A percentile compares a stretch with the other conserved stretches of the same genome.
Evolutionary conservation across 2,113 vertebrate species (phyloP).

Genomic region (Chlamydotis undulata): DNA sequence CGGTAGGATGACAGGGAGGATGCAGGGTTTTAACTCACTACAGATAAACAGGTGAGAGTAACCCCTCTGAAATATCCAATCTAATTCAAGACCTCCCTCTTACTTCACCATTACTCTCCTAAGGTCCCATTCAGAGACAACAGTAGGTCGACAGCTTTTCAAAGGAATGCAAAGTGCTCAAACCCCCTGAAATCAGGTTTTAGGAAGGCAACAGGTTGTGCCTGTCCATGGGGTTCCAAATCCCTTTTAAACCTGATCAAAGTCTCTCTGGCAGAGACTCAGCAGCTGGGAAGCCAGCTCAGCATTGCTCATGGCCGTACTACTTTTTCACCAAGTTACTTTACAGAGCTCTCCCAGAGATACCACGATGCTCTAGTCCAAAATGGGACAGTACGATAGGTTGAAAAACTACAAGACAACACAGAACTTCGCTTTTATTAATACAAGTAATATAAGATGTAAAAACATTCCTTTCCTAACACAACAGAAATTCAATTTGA

Average conservation of each 20-base stretch:
- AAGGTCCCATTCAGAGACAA: background rate
- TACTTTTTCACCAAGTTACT: background rate
- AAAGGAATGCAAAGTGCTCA: background rate
- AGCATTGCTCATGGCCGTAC: background rate
- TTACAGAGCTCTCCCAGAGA: background rate
- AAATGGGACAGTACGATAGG: background rate
- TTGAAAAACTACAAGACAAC: background rate
- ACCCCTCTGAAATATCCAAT: background rate
- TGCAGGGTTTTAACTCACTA: background rate
- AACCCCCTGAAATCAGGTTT: background rate
- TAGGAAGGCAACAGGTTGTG: background rate
- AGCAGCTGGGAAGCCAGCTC: background rate
- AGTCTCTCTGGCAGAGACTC: background rate
- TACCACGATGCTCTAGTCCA: background rate
- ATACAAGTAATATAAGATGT: background rate
- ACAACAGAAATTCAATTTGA: background rate
- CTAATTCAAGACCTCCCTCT: background rate
- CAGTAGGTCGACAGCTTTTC: background rate
- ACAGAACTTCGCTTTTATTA: background rate
- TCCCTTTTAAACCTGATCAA: background rate
- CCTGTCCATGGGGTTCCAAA: background rate
- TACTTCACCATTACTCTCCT: background rate
- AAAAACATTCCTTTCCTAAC: background rate
- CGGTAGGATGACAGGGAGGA: fast-evolving
- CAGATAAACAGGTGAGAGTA: background rate